Evolutionary conservation across 1,140 invertebrate genomes (phyloP), one percentile per base, ranked within the genome.

Genomic region (Anoplolepis gracilipes): DNA sequence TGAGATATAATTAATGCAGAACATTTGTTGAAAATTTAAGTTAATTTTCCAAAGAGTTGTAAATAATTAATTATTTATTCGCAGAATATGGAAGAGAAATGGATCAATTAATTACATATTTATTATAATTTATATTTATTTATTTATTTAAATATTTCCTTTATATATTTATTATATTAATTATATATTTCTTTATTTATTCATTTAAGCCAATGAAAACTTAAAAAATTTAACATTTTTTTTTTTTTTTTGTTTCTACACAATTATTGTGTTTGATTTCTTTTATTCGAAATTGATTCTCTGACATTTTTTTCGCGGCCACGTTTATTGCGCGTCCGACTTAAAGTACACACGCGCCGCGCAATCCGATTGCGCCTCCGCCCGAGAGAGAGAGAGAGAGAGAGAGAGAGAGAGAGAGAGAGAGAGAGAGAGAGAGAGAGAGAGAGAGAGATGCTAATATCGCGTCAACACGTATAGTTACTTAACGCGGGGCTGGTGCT

Each of bases 351-450:
- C 30, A 5, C 53, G 53, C 36, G 65, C n/a, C n/a, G 78, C 78
- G 65, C 78, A 81, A 72, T 72, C 78, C 78, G 53, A 81, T 81
- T 19, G 61, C 76, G 28, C 61, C 76, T 53, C 62, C 42, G 22
- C 42, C 30, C n/a, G n/a, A 36, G 33, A 36, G 46, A 73, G 30
- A 42, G 30, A 53, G 42, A 67, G 76, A 79, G n/a, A 36, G 33
- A 36, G 46, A 73, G 30, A 42, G 30, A 53, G 42, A 67, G 76
- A 79, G n/a, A 36, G 33, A 36, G 46, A 73, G 30, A 42, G 30
- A 53, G 42, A 67, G 76, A 79, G 33, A 36, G 46, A 73, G 30
- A 42, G 30, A 53, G 42, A 67, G 76, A 79, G n/a, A 36, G 33
- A 36, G 46, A 73, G 30, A 42, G 30, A 53, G 42, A 67, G 76